phyloP scores from a whole-genome alignment of 2,797 vertebrate species.

The Kryptolebias ocellatus region DNA sequence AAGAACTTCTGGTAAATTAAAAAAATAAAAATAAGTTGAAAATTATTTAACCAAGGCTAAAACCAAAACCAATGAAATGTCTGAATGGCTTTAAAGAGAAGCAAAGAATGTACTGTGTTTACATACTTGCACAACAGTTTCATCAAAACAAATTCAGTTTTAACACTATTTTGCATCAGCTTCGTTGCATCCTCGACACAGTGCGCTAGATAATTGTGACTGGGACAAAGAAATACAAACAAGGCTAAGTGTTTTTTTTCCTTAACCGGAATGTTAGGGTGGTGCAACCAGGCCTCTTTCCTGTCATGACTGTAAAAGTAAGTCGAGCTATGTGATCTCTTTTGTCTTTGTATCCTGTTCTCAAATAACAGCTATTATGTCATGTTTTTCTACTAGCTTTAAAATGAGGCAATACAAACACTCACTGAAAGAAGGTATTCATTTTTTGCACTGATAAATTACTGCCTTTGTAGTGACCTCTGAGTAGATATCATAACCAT shows the following conservation, averaged over 20 bases:
- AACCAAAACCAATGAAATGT: not conserved
- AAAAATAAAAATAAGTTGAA: not conserved
- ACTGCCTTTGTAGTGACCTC: constrained; percentile 11
- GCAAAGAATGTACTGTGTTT: not conserved
- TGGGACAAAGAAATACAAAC: constrained; percentile 6
- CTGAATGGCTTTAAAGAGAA: not conserved
- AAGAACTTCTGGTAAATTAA: not conserved
- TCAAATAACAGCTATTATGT: constrained; percentile 12
- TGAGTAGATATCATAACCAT: constrained; percentile 3
- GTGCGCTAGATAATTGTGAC: constrained; percentile 3
- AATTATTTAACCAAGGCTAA: not conserved
- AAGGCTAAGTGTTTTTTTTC: not conserved
- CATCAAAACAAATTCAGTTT: not conserved
- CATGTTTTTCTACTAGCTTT: not conserved
- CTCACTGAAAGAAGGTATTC: constrained; percentile 4
- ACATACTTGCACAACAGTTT: not conserved
- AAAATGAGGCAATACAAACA: constrained; percentile 23
- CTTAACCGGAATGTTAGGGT: constrained; percentile 5
- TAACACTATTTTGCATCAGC: not conserved
- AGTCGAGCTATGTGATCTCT: not conserved
- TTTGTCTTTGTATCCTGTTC: constrained; percentile 1
- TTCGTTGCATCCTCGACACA: constrained; percentile 2
- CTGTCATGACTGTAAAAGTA: not conserved
- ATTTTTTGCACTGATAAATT: constrained; percentile 31
- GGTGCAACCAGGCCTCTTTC: not conserved